phyloP scores from a whole-genome alignment of 1,140 invertebrate genomes.

The Pseudomyrmex gracilis region DNA sequence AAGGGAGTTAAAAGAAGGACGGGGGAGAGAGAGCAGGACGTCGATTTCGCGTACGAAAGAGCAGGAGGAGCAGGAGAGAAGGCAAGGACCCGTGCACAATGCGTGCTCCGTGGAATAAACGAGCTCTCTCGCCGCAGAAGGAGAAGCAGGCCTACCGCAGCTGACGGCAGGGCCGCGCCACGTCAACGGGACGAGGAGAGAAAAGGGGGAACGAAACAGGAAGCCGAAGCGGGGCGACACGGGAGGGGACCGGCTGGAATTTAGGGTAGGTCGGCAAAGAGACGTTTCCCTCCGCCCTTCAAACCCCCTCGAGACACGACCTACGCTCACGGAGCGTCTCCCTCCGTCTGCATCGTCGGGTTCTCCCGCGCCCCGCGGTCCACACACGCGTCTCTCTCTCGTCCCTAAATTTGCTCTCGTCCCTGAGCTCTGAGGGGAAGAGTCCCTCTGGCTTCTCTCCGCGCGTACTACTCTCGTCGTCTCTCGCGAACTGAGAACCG shows the following conservation, averaged over 20 bases:
- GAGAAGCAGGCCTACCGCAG: slow-evolving; percentile 70
- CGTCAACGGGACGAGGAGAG: slow-evolving; percentile 36
- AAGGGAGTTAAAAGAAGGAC: slow-evolving; percentile 46
- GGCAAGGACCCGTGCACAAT: slow-evolving; percentile 80
- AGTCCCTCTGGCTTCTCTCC: neutral
- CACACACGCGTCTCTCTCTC: neutral
- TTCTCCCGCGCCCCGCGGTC: slow-evolving; percentile 33
- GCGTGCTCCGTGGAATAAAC: slow-evolving; percentile 78
- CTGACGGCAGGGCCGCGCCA: slow-evolving; percentile 49
- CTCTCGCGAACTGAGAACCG: slow-evolving; percentile 16
- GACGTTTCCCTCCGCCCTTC: slow-evolving; percentile 27
- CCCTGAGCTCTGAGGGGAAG: slow-evolving; percentile 28
- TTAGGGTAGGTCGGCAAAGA: slow-evolving; percentile 74
- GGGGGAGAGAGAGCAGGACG: slow-evolving; percentile 62
- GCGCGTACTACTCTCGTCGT: neutral
- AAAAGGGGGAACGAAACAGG: slow-evolving; percentile 40
- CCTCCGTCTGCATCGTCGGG: neutral
- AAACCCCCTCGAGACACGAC: slow-evolving; percentile 50
- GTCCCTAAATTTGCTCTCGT: slow-evolving; percentile 42
- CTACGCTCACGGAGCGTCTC: slow-evolving; percentile 45
- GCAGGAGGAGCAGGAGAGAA: slow-evolving; percentile 72
- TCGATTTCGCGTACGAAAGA: slow-evolving; percentile 80
- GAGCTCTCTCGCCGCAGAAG: slow-evolving; percentile 67
- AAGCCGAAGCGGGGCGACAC: slow-evolving; percentile 49
- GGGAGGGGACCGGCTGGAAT: slow-evolving; percentile 70